A percentile compares a stretch with the other conserved stretches of the same genome.
phyloP scores from a whole-genome alignment of 2,888 invertebrate species.

The Diplazon laetatorius region DNA sequence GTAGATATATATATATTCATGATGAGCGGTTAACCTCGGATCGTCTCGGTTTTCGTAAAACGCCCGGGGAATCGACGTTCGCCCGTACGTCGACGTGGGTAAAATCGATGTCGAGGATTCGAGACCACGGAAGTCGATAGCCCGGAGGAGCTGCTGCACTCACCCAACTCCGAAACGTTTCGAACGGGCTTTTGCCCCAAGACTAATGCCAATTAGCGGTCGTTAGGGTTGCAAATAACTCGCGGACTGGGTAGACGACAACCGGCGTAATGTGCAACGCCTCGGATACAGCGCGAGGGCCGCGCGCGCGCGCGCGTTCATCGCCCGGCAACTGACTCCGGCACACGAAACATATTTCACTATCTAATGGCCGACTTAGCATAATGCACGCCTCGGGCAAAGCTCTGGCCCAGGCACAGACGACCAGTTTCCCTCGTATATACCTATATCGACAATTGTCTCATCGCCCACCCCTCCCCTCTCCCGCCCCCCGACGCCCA shows the following conservation, averaged over 20 bases:
- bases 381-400: slow-evolving; percentile 77
- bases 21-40: slow-evolving; percentile 39
- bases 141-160: slow-evolving; percentile 3
- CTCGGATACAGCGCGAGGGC: slow-evolving; percentile 61
- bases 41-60: slow-evolving; percentile 30
- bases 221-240: slow-evolving; percentile 78
- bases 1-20: slow-evolving; percentile 46
- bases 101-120: slow-evolving; percentile 61
- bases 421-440: slow-evolving; percentile 42
- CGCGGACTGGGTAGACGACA: slow-evolving; percentile 67
- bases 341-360: slow-evolving; percentile 79
- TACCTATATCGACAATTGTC: slow-evolving; percentile 39
- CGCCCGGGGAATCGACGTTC: slow-evolving; percentile 10
- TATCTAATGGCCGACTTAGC: slow-evolving; percentile 78
- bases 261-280: slow-evolving; percentile 70
- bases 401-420: slow-evolving; percentile 56
- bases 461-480: slow-evolving; percentile 47
- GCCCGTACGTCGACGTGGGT: neutral
- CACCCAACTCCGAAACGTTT: slow-evolving; percentile 6
- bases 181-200: slow-evolving; percentile 55
- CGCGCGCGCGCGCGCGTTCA: too few species aligned
- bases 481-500: slow-evolving; percentile 20
- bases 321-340: slow-evolving; percentile 75
- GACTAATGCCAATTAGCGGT: slow-evolving; percentile 74
- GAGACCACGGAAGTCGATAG: slow-evolving; percentile 26